Evolutionary conservation across 2,113 vertebrate species (phyloP), one percentile per base, ranked within the genome.

Genomic region (Melanerpes formicivorus): DNA sequence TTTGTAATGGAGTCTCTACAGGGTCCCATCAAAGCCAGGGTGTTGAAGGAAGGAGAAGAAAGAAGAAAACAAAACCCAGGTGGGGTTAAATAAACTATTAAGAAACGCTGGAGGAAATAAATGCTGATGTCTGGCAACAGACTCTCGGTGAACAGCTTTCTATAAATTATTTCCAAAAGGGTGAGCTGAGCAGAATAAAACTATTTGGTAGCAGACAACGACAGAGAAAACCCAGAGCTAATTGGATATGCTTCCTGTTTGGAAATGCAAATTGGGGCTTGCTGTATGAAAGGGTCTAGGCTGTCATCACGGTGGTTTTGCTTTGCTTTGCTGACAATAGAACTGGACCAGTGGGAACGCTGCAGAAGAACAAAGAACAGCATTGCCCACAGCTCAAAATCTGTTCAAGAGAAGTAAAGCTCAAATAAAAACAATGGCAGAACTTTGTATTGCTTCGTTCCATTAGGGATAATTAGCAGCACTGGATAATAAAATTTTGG

Each of bases 301-400:
- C 71, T 46, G 58, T 23, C 42, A 65, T 56, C 46, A 52, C 67
- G 16, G 32, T 76, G 56, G 2, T 21, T 73, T 76, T 90, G 25
- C 77, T 91, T 69, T 78, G 58, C 80, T 93, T 84, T 87, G 42
- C 72, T 69, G 32, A 27, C 67, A 55, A 3, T 65, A 64, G 80
- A 90, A 76, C 77, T 54, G 70, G 58, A 44, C 76, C 79, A 25
- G 58, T 25, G 77, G 84, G 93, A 93, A 12, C 88, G 29, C 67
- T 14, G 55, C 66, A 27, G 65, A 86, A 86, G 77, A 82, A 58
- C 3, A 55, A 70, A 82, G 58, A 87, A 52, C n/a, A 58, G 32
- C 18, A 66, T 97, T 84, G 84, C 93, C 91, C 55, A 73, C 3
- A 89, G 94, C 93, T 90, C 69, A 88, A 96, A 97, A 96, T 96